Conservation (phyloP, 2,797 vertebrate species). For the Erithacus rubecula region DNA sequence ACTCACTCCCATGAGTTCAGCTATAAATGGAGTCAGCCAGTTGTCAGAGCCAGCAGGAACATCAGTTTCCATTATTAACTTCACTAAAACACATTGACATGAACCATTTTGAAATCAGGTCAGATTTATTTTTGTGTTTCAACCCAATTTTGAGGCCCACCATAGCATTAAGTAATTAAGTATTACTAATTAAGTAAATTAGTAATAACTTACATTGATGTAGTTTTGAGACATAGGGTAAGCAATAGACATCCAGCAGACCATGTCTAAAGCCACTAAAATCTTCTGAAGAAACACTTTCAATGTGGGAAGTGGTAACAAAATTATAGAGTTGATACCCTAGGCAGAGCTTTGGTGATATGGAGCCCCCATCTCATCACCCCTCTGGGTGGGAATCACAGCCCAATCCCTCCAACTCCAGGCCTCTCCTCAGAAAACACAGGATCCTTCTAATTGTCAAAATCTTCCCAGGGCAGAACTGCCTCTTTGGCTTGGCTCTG, state of each 20-base stretch:
- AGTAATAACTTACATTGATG: background rate
- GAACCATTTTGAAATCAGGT: background rate
- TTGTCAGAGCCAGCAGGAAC: background rate
- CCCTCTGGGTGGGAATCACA: accelerated
- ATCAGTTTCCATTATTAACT: background rate
- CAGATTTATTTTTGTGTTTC: background rate
- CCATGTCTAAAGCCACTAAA: background rate
- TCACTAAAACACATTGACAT: background rate
- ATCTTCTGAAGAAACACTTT: background rate
- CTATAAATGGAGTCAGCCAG: background rate
- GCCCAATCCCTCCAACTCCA: background rate
- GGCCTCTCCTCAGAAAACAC: background rate
- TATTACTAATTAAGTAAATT: background rate
- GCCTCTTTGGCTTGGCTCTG: background rate
- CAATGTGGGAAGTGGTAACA: background rate
- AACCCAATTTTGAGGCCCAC: background rate
- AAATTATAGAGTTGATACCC: background rate
- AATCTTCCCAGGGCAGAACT: background rate
- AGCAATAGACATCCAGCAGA: background rate
- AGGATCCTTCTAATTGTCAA: background rate
- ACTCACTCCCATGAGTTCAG: background rate
- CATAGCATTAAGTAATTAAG: background rate
- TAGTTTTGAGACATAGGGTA: background rate
- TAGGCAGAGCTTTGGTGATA: background rate
- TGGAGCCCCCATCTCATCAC: background rate